phyloP scores from a whole-genome alignment of 2,113 vertebrate genomes.

The Crotalus tigris region DNA sequence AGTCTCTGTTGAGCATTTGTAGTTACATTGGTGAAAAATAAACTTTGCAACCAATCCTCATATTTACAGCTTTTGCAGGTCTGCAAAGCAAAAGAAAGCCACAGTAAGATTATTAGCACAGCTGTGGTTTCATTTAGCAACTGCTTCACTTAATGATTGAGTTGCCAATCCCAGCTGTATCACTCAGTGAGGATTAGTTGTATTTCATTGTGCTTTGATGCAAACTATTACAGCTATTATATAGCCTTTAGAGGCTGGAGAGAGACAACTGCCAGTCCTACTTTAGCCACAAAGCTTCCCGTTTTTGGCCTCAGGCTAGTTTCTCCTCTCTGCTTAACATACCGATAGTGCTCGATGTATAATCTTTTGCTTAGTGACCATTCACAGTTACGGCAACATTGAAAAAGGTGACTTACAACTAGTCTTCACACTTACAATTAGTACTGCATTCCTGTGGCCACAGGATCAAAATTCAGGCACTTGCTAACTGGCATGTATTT shows the following conservation, averaged over 20 bases:
- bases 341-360: neutral
- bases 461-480: neutral
- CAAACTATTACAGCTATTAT: neutral
- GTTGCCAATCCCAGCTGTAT: neutral
- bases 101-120: neutral
- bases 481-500: neutral
- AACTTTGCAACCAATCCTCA: neutral
- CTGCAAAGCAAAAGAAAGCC: neutral
- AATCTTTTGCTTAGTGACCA: neutral
- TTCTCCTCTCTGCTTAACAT: neutral
- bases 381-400: neutral
- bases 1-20: neutral
- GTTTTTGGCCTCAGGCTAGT: neutral
- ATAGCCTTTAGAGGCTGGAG: neutral
- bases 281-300: neutral
- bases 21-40: neutral
- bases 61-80: neutral
- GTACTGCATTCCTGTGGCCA: neutral
- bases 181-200: neutral
- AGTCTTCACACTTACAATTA: neutral
- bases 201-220: neutral
- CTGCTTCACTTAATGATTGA: neutral
- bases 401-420: neutral
- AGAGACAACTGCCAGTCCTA: neutral
- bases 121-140: neutral